A percentile compares a stretch with the other conserved stretches of the same genome.
These are phyloP conservation scores for Craseonycteris thonglongyai DNA, from an alignment of 2,113 vertebrate species.

Conservation along the genomic window DNA sequence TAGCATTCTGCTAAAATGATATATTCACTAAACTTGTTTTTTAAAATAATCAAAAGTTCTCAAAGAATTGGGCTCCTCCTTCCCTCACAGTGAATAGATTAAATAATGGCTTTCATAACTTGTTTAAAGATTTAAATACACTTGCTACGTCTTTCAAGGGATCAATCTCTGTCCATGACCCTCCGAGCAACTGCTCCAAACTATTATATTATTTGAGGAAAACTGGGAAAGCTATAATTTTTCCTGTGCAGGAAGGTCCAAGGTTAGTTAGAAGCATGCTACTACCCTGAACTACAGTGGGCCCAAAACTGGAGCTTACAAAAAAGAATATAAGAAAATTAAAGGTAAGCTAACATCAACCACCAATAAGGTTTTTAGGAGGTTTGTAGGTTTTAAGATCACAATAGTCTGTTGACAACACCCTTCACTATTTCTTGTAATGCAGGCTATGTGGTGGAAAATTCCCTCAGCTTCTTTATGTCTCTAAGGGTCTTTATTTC, in stretches of 20 bases:
- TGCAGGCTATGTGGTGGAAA: no score
- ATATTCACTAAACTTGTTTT: neutral
- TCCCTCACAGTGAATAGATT: neutral
- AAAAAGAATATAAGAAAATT: constrained; percentile 43
- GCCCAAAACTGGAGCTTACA: neutral
- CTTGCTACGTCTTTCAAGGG: neutral
- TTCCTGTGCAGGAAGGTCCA: neutral
- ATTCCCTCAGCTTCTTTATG: no score
- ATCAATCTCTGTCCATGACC: neutral
- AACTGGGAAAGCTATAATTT: constrained; percentile 12
- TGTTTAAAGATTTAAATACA: neutral
- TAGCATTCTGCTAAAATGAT: neutral
- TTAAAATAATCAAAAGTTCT: neutral
- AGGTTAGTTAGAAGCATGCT: neutral
- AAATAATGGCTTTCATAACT: neutral
- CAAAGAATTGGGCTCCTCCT: neutral
- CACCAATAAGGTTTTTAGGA: constrained; percentile 4
- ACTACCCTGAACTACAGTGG: neutral
- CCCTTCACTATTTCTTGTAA: neutral
- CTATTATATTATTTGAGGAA: neutral
- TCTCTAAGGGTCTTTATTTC: no score
- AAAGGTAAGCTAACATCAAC: neutral
- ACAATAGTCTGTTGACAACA: neutral
- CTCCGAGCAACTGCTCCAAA: neutral
- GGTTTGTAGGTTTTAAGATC: neutral